Conservation (phyloP, 2,797 vertebrate genomes). For the Darevskia nairensis region DNA sequence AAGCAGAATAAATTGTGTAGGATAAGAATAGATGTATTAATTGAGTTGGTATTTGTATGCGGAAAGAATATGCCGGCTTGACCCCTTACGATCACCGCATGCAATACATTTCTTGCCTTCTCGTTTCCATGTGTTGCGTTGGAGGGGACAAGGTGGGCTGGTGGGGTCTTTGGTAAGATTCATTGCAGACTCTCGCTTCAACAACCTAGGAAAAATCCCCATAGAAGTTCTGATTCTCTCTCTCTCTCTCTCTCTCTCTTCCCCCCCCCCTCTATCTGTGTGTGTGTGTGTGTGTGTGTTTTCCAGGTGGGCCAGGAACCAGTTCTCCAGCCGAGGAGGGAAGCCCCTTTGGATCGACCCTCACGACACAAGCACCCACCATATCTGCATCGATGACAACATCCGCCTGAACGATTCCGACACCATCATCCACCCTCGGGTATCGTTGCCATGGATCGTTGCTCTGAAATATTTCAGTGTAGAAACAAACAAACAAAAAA, state of each 20-base stretch:
- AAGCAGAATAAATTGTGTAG: background rate
- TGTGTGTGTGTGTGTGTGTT: too few relatives aligned
- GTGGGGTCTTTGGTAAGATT: too few relatives aligned
- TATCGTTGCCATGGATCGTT: constrained; percentile 48
- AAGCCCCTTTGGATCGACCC: constrained; percentile 92
- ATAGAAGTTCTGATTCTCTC: background rate
- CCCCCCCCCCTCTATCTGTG: too few relatives aligned
- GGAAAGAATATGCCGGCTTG: background rate
- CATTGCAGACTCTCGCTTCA: too few relatives aligned
- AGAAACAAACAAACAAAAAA: too few relatives aligned
- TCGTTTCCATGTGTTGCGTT: background rate
- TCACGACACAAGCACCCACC: constrained; percentile 83
- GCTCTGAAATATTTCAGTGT: too few relatives aligned
- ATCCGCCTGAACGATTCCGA: constrained; percentile 85
- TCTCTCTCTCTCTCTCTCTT: background rate
- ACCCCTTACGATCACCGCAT: too few relatives aligned
- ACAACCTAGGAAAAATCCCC: background rate
- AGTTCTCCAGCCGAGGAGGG: constrained; percentile 83
- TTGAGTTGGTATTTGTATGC: background rate
- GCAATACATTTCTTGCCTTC: background rate
- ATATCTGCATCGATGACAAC: constrained; percentile 94
- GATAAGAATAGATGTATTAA: background rate
- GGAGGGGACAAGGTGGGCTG: too few relatives aligned
- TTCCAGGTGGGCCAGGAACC: constrained; percentile 87
- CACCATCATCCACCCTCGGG: constrained; percentile 87